Base-by-base conservation (phyloP, 2,113 vertebrate species). In the Pollimyrus isidori region DNA sequence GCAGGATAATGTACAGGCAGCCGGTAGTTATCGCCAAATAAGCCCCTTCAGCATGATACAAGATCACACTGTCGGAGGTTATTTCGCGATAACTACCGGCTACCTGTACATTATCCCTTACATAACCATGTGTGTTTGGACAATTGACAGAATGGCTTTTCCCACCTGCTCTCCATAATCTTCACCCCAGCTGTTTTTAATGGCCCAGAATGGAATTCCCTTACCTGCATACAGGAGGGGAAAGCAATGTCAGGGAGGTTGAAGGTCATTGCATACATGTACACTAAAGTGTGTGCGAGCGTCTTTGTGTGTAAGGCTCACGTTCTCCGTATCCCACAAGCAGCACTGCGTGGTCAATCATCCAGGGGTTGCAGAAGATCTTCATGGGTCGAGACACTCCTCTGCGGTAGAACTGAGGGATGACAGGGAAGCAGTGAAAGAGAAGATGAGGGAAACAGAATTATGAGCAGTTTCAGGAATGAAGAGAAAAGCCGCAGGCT, bases 151-250 rank as follows among this genome's bases (percentile, higher is more conserved):
- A 48, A 84, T 48, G 30, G 49, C 52, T 26, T 58, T 11, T 92
- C 92, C 94, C 91, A 98, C 97, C 96, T 98, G 90, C 87, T 98
- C 97, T 5, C 97, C 97, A 92, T 97, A 98, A 91, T 98, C 94
- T 76, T 94, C 93, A 48, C 97, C 97, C 97, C 97, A 98, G 94
- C 97, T 98, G 95, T 98, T 98, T 93, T 98, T 98, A 92, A 98
- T 98, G 90, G 97, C 96, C 97, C 97, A 98, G 93, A 96, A 98
- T 13, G 97, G 97, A 42, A 91, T 35, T 0, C 90, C 93, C 17
- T 96, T 95, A 90, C 96, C 97, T 98, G 92, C 30, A 65, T 69
- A 86, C n/a, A 92, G n/a, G 7, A 56, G 50, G 21, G 23, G 30
- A 39, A 46, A 48, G n/a, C 46, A 90, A 17, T 62, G 2, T 26